Evolutionary conservation across 2,888 invertebrate genomes (phyloP), one percentile per base, ranked within the genome.

Genomic region (Lycocerus yunnanus): DNA sequence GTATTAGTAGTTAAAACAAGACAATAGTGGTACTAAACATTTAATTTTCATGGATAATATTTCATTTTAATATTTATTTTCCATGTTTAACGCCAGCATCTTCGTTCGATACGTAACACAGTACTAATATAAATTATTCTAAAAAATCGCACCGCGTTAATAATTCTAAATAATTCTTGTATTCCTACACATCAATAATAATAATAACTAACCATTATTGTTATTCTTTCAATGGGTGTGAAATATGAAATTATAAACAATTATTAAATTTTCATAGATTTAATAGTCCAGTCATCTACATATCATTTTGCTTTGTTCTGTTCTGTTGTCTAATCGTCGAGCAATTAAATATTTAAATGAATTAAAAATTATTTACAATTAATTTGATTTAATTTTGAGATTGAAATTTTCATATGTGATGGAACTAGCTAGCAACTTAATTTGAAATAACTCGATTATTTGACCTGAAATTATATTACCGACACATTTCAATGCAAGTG

Each of bases 381-480:
- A 63, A 63, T 63, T 63, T 63, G 20, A 63, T 20, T 16, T 18
- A 11, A n/a, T 14, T 63, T 63, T 15, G 15, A 63, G 61, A 63
- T 66, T 66, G 18, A 24, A 15, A 27, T 66, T 43, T 68, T 68
- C 68, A 58, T 59, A 43, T 16, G 77, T 80, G 77, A 80, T 80
- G 82, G 81, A 80, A 81, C 79, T 78, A 78, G 69, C 80, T 78
- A 80, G 77, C 67, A 43, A 80, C 81, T 83, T 84, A 83, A 84
- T 85, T 84, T 82, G 82, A 84, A 84, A 84, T 84, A 79, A 84
- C 82, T 84, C 84, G 82, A 85, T 84, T 84, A 85, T 84, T 83
- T 83, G 83, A 81, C 81, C 82, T 83, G 83, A 83, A 84, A 85
- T 84, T 83, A 83, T 84, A 84, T 84, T 85, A 82, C 81, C 83